These are phyloP conservation scores for Nematostella vectensis DNA, from an alignment of 92 coral and sea anemone genomes.

Conservation along the genomic window DNA sequence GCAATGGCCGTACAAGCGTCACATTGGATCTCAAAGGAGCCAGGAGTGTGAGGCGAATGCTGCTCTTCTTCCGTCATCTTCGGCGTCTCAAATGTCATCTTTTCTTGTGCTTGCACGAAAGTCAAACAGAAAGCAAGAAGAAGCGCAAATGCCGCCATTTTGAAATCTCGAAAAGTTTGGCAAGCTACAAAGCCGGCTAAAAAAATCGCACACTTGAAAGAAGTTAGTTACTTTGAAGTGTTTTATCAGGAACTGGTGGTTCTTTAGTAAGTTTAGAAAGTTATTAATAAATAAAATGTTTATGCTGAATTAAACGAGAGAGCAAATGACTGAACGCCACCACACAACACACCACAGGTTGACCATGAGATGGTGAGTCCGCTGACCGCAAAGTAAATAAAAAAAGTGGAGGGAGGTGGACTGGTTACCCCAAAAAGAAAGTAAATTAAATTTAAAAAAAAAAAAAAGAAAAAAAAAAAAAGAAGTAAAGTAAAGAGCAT, in stretches of 20 bases:
- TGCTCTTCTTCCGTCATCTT: slow-evolving; percentile 94
- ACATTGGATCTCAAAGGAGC: slow-evolving; percentile 85
- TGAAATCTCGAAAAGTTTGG: background rate
- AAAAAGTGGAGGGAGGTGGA: no score
- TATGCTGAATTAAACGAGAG: slow-evolving; percentile 13
- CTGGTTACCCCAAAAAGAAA: no score
- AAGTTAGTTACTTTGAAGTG: background rate
- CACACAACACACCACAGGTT: no score
- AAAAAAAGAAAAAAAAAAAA: no score
- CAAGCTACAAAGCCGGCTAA: background rate
- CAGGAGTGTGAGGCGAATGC: slow-evolving; percentile 89
- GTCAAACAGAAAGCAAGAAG: slow-evolving; percentile 7
- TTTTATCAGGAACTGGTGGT: slow-evolving; percentile 6
- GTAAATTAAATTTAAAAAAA: no score
- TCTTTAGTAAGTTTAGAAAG: slow-evolving; percentile 13
- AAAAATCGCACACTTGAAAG: background rate
- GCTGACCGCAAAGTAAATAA: no score
- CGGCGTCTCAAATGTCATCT: slow-evolving; percentile 97
- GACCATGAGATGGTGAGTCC: no score
- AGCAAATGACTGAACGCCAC: slow-evolving; percentile 36
- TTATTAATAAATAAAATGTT: slow-evolving; percentile 39
- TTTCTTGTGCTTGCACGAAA: slow-evolving; percentile 34
- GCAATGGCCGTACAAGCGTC: slow-evolving; percentile 94
- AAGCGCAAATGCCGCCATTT: slow-evolving; percentile 9
- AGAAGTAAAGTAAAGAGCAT: no score